Evolutionary conservation across 1,140 invertebrate species (phyloP).

Genomic region (Thrips palmi): DNA sequence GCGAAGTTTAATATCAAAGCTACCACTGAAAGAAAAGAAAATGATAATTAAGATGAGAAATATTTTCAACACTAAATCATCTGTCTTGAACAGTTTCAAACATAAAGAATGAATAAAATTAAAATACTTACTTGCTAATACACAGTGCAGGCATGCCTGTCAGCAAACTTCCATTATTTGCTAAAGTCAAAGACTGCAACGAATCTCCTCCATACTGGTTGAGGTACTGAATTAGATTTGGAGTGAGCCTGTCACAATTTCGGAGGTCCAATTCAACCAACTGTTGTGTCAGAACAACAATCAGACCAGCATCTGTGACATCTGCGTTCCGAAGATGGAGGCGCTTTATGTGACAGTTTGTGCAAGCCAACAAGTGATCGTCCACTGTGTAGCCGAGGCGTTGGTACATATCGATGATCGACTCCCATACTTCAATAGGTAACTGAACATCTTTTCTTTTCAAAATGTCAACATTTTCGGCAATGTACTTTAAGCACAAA

Average conservation of each 20-base stretch:
- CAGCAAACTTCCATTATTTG: conserved; percentile 14
- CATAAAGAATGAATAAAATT: too few relatives aligned
- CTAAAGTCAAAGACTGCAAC: conserved; percentile 23
- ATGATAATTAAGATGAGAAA: conserved; percentile 1
- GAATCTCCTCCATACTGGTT: conserved; percentile 25
- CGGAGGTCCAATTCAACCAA: conserved; percentile 51
- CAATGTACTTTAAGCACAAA: too few relatives aligned
- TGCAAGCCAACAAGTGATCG: too few relatives aligned
- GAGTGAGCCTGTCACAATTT: conserved; percentile 45
- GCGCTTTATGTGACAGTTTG: too few relatives aligned
- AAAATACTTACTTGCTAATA: too few relatives aligned
- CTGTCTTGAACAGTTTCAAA: neutral
- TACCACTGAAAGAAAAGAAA: conserved; percentile 19
- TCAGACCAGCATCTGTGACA: conserved; percentile 47
- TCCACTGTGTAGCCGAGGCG: too few relatives aligned
- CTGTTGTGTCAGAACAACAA: conserved; percentile 46
- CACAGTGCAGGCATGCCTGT: neutral
- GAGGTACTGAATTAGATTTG: conserved; percentile 33
- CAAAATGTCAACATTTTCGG: too few relatives aligned
- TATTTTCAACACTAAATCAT: conserved; percentile 15
- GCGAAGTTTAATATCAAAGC: conserved; percentile 39
- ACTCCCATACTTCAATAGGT: too few relatives aligned
- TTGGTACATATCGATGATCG: too few relatives aligned
- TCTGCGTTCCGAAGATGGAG: too few relatives aligned
- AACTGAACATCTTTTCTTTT: too few relatives aligned